Evolutionary conservation across 2,797 vertebrate species (phyloP), one percentile per base, ranked within the genome.

Genomic region (Arremon brunneinucha): DNA sequence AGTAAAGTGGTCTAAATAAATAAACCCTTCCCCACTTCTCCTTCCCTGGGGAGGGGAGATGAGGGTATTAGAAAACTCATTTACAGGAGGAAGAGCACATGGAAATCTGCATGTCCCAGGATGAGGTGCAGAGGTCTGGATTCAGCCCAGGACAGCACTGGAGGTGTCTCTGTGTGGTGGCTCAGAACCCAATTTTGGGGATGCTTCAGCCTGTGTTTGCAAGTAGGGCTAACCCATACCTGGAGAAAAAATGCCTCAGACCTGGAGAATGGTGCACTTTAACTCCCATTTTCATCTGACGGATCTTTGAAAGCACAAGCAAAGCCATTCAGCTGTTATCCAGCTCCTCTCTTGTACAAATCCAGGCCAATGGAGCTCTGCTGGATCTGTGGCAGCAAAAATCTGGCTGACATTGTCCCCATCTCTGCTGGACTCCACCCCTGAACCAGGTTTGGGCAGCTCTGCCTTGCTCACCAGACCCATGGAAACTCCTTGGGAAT

Each of bases 1-100:
- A 93, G 70, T 59, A 94, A 90, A 87, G 74, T 72, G 16, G 90
- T 75, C 91, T 87, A 91, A 94, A 95, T 86, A 94, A 97, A 96
- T 95, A 96, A 94, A 75, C 87, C 59, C n/a, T 89, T 92, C 37
- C 65, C 76, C 72, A 84, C 24, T 59, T 69, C 50, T 69, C 44
- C 71, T 87, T 79, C 26, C 86, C 90, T 65, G 69, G 27, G 63
- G 87, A 64, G 69, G 52, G 35, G 44, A 39, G 55, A 69, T 26
- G 5, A 89, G 87, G 67, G 71, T 83, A 94, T 81, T 60, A 87
- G 49, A 94, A 96, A 95, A 90, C 85, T 80, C 68, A 64, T 97
- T 97, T 94, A 63, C 24, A 22, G 85, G 72, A 74, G 63, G 85
- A 91, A 89, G 82, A 93, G 70, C 53, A 27, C 75, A 35, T 39